A percentile compares a stretch with the other conserved stretches of the same genome.
phyloP scores from a whole-genome alignment of 2,113 vertebrate genomes.

The Nothocercus nigrocapillus region DNA sequence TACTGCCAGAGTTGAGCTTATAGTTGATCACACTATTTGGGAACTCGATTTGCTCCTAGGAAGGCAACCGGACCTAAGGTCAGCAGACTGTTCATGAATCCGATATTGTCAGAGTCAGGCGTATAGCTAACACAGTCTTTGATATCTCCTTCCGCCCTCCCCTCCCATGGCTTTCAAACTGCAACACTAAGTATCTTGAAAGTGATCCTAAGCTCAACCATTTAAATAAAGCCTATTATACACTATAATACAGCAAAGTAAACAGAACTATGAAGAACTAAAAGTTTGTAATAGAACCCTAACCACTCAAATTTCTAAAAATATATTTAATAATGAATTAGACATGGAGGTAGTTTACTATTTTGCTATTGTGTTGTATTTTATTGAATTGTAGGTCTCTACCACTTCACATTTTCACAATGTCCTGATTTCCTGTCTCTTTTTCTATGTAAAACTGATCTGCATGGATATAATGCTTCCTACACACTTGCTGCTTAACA shows the following conservation, averaged over 20 bases:
- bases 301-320: slow-evolving; percentile 17
- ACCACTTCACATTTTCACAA: neutral
- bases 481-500: neutral
- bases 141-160: too few relatives aligned
- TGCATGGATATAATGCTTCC: neutral
- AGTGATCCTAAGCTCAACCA: neutral
- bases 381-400: neutral
- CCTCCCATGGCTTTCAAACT: too few relatives aligned
- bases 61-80: too few relatives aligned
- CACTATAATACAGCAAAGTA: neutral
- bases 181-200: neutral
- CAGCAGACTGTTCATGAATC: too few relatives aligned
- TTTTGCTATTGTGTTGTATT: neutral
- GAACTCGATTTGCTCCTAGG: too few relatives aligned
- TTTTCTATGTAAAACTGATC: neutral
- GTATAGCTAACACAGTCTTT: too few relatives aligned
- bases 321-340: slow-evolving; percentile 14
- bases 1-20: too few relatives aligned
- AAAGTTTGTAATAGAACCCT: neutral
- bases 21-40: too few relatives aligned
- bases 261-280: neutral
- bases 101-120: too few relatives aligned
- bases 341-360: neutral
- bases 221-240: neutral
- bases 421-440: neutral